Evolutionary conservation across 2,888 invertebrate genomes (phyloP), one percentile per base, ranked within the genome.

Genomic region (Balanococcus diminutus): DNA sequence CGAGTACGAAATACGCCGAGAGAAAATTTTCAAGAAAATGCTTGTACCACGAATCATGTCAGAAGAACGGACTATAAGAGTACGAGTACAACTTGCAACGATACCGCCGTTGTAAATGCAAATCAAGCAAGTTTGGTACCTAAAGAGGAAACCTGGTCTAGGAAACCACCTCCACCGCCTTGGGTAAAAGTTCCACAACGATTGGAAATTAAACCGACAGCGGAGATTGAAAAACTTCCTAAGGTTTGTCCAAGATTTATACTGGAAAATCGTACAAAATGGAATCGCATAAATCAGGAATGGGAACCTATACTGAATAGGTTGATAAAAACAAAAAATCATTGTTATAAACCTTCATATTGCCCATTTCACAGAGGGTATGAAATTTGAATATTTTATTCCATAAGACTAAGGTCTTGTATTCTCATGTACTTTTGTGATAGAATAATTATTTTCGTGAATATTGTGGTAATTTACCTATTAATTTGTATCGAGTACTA

Each of bases 281-380:
- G 75, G 75, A 32, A 75, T 75, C 31, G 75, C 6, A 75, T 75
- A n/a, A 32, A 75, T 19, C 75, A 75, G 36, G 75, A 75, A 36
- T 75, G 75, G 75, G 75, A 75, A 75, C 75, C 75, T 19, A 75
- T 75, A 32, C 19, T 75, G n/a, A 32, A 75, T 75, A 75, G 16
- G 4, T n/a, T 75, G 28, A 11, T 75, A 8, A 75, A 75, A 32
- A 31, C 75, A 19, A 75, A 32, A 32, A 32, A 75, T 32, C 32
- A 75, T 32, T 32, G 32, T 3, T 75, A 75, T n/a, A 75, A 75
- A 32, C n/a, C 75, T 16, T 75, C 75, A 16, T 32, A 75, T 75
- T 75, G 75, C 14, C 75, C 75, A 14, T 75, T 75, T 16, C 75
- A 75, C 19, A 32, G 9, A 75, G 75, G 75, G 6, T 75, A 75